These are phyloP conservation scores for Leptopilina clavipes DNA, from an alignment of 1,140 invertebrate species.

Conservation along the genomic window DNA sequence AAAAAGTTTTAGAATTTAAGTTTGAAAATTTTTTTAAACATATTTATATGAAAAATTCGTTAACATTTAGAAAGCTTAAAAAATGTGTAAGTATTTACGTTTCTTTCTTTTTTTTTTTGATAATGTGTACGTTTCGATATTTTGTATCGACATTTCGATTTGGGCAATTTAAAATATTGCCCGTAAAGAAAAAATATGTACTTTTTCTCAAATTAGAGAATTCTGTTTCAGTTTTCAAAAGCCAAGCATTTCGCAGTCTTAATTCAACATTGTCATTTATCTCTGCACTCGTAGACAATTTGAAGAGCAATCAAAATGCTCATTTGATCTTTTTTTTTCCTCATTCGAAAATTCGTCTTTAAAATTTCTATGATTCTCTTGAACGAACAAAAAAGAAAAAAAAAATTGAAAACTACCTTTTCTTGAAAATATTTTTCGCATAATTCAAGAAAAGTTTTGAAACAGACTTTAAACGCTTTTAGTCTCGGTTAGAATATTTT, in stretches of 20 bases:
- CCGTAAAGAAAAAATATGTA: background rate
- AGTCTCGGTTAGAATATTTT: too few species aligned
- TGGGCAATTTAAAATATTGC: constrained; percentile 43
- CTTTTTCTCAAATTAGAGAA: background rate
- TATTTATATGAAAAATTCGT: too few species aligned
- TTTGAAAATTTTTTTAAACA: too few species aligned
- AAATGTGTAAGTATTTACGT: too few species aligned
- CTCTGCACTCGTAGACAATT: background rate
- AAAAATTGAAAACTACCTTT: too few species aligned
- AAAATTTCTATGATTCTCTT: background rate
- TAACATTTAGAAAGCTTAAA: too few species aligned
- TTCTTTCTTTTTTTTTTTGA: background rate
- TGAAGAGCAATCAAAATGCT: constrained; percentile 8
- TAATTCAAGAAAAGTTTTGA: too few species aligned
- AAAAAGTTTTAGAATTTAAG: too few species aligned
- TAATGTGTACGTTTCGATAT: background rate
- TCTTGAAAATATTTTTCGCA: background rate
- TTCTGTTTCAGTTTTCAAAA: constrained; percentile 30
- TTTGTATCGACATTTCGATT: constrained; percentile 28
- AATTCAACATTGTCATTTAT: constrained; percentile 30
- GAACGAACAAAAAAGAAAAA: background rate
- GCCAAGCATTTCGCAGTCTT: constrained; percentile 33
- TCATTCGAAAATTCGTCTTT: background rate
- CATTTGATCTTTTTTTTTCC: background rate
- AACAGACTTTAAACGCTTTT: too few species aligned